phyloP scores from a whole-genome alignment of 2,113 vertebrate species.

The Tinamus guttatus region DNA sequence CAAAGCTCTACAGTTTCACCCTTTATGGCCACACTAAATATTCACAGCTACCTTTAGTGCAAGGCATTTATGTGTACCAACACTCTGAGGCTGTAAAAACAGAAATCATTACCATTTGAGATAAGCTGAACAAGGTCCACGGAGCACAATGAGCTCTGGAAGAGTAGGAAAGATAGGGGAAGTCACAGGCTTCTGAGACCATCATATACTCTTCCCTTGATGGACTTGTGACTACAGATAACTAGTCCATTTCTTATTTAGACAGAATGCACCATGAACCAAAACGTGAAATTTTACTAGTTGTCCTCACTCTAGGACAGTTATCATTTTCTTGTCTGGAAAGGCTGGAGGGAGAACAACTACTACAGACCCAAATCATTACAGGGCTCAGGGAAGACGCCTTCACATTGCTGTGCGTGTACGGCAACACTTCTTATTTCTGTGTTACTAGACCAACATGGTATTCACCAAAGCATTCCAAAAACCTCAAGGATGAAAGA shows the following conservation, averaged over 20 bases:
- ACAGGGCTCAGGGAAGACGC: background rate
- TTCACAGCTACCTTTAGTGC: background rate
- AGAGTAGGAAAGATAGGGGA: background rate
- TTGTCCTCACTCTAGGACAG: background rate
- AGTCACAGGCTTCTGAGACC: background rate
- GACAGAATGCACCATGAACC: background rate
- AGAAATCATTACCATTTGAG: background rate
- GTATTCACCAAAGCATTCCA: background rate
- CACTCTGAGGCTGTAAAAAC: background rate
- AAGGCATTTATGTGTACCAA: background rate
- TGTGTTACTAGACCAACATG: fast-evolving
- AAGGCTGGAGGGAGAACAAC: background rate
- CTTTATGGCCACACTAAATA: background rate
- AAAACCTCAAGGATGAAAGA: background rate
- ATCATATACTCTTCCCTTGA: background rate
- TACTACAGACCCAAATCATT: background rate
- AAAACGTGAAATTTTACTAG: background rate
- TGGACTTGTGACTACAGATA: background rate
- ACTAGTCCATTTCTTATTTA: background rate
- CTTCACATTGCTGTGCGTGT: background rate
- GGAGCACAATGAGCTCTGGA: background rate
- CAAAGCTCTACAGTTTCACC: background rate
- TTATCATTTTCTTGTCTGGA: background rate
- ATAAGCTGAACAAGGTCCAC: background rate
- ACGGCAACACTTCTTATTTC: background rate